Evolutionary conservation across 2,113 vertebrate species (phyloP).

Genomic region (cattle (Bos taurus)): ARS-UCD2.0 NC_037354.1:21921001-21921500

Average conservation of each 20-base stretch:
- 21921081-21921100: background rate
- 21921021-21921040: background rate
- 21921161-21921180: background rate
- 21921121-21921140: background rate
- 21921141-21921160: background rate
- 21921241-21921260: background rate
- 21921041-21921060: background rate
- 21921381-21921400: background rate
- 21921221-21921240: background rate
- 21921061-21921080: background rate
- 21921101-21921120: background rate
- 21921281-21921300: accelerated
- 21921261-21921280: background rate
- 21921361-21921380: background rate
- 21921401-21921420: background rate
- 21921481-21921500: background rate
- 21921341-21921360: background rate
- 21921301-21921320: background rate
- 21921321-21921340: background rate
- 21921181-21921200: background rate
- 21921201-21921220: background rate
- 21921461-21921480: accelerated
- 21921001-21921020: background rate
- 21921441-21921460: background rate
- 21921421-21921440: background rate